phyloP scores from a whole-genome alignment of 2,113 vertebrate species.

The Apistogramma diplotaenia region DNA sequence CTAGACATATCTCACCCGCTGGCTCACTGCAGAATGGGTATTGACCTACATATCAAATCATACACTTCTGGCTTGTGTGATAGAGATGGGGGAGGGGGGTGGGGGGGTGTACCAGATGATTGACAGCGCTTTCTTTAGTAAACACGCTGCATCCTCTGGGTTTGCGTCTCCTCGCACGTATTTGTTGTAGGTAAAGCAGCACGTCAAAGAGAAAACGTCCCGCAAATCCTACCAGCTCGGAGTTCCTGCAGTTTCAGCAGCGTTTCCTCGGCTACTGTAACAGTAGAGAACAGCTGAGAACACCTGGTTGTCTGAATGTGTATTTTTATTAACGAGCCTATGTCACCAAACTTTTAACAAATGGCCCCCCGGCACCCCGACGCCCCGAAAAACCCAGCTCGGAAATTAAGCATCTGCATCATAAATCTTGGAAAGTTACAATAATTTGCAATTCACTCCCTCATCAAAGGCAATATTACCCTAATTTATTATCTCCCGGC shows the following conservation, averaged over 20 bases:
- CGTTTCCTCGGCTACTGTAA: conserved; percentile 43
- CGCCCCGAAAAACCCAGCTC: conserved; percentile 68
- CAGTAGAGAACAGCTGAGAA: conserved; percentile 51
- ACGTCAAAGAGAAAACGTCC: not conserved
- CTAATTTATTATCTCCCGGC: conserved; percentile 84
- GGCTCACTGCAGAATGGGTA: conserved; percentile 60
- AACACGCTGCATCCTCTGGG: conserved; percentile 44
- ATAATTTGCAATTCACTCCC: conserved; percentile 86
- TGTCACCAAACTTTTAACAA: conserved; percentile 81
- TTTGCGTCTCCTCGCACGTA: conserved; percentile 2
- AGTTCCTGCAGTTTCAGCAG: conserved; percentile 11
- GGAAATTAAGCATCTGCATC: conserved; percentile 81
- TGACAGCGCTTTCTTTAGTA: conserved; percentile 56
- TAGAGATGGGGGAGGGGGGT: conserved; percentile 7
- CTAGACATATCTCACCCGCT: conserved; percentile 60
- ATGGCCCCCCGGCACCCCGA: conserved; percentile 66
- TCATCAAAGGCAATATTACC: conserved; percentile 86
- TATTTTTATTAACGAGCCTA: conserved; percentile 71
- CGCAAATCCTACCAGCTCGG: not conserved
- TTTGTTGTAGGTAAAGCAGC: conserved; percentile 1
- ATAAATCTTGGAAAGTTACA: conserved; percentile 85
- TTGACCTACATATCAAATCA: conserved; percentile 76
- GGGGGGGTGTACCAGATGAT: conserved; percentile 26
- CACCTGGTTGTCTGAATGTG: conserved; percentile 63
- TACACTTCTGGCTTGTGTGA: conserved; percentile 52